Evolutionary conservation across 2,888 invertebrate species (phyloP), one percentile per base, ranked within the genome.

Genomic region (Sphaerophoria taeniata): DNA sequence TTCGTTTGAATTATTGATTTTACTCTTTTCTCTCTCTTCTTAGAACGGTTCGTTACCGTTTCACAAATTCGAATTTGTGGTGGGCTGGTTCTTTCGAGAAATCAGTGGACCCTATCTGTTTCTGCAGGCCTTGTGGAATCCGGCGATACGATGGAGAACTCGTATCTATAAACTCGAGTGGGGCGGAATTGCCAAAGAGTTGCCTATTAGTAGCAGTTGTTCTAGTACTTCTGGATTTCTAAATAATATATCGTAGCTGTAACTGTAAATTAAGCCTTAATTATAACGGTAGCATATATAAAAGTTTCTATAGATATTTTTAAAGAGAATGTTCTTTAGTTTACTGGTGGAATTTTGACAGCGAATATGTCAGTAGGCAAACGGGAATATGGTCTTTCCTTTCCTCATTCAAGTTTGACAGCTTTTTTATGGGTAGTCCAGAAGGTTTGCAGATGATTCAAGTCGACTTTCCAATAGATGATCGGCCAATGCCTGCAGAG

Each of bases 81-180:
- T 98, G 74, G 98, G 97, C 39, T 99, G 99, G 99, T 93, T 98
- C 89, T 96, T 98, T 92, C 95, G 98, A 87, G 99, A 99, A 93
- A 93, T 95, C 67, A 96, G 96, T 88, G 97, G 98, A 86, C 97
- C 98, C 4, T 96, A 97, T 90, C 94, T 98, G 87, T 97, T 98
- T 91, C 93, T 97, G 47, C 95, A 95, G 89, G 98, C 99, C 47
- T 93, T 99, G 74, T 94, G 96, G 89, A 95, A 96, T 91, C 97
- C 98, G 0, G 95, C 96, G 87, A 98, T 99, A 89, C 95, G 95
- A 91, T 99, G 99, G 99, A 94, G 99, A 89, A 96, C 97, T 90
- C 95, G 98, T 90, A 95, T 95, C 88, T 99, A 97, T 93, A 95
- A 96, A 91, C 94, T 99, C 86, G 95, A 96, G 89, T 99, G 99